phyloP scores from a whole-genome alignment of 2,797 vertebrate species.

The Gephyroberyx darwinii region DNA sequence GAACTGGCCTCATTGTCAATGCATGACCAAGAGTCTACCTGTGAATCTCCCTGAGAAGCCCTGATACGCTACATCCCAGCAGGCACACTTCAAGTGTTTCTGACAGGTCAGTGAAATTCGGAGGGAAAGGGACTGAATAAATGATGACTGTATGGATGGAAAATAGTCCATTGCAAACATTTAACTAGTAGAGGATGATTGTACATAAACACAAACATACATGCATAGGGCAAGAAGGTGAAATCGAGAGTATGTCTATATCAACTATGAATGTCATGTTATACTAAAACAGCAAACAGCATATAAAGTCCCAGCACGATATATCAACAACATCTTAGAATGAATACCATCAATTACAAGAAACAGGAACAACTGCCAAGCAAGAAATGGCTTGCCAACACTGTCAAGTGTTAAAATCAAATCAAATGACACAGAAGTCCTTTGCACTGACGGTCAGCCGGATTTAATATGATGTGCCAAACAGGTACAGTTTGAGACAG shows the following conservation, averaged over 20 bases:
- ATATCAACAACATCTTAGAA: neutral
- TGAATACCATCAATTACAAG: neutral
- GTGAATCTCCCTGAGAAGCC: conserved; percentile 20
- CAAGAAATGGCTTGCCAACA: neutral
- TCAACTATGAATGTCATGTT: neutral
- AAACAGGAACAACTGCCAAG: neutral
- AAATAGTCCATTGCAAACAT: conserved; percentile 12
- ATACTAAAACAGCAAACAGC: neutral
- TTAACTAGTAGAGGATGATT: conserved; percentile 10
- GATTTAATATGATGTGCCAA: conserved; percentile 1
- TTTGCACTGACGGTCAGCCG: neutral
- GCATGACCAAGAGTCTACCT: conserved; percentile 21
- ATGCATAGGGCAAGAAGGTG: neutral
- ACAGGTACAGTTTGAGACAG: conserved; percentile 15
- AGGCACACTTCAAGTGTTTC: conserved; percentile 35
- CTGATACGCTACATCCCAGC: conserved; percentile 12
- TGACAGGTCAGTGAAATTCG: conserved; percentile 44
- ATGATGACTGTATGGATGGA: conserved; percentile 29
- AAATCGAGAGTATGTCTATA: neutral
- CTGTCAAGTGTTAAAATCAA: conserved; percentile 8
- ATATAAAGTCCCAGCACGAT: neutral
- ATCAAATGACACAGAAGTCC: conserved; percentile 5
- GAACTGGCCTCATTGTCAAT: conserved; percentile 26
- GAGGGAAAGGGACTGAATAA: conserved; percentile 28
- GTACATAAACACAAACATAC: neutral